Evolutionary conservation across 92 coral and sea anemone genomes (phyloP).

Genomic region (Epizoanthus rinbou): DNA sequence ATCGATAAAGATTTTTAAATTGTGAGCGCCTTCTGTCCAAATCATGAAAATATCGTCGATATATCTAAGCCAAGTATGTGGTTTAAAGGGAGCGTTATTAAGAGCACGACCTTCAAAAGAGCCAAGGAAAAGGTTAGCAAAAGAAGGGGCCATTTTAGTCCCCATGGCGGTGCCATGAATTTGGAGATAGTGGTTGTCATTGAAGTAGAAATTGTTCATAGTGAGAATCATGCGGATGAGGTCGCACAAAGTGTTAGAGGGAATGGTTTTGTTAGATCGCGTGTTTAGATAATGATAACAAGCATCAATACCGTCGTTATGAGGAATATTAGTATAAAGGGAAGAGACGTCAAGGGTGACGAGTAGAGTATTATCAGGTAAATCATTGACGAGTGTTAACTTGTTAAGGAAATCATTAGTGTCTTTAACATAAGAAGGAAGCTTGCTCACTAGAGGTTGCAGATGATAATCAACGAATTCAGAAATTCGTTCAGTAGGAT

Average conservation of each 20-base stretch:
- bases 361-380: constrained; percentile 19
- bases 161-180: neutral
- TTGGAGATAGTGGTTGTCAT: constrained; percentile 27
- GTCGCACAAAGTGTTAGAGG: constrained; percentile 27
- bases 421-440: neutral
- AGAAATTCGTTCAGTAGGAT: constrained; percentile 16
- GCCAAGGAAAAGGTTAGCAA: constrained; percentile 36
- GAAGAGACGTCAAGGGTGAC: constrained; percentile 39
- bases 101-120: constrained; percentile 14
- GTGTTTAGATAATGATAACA: constrained; percentile 21
- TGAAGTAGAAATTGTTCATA: constrained; percentile 35
- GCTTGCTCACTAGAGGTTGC: neutral
- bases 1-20: constrained; percentile 32
- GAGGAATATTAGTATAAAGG: constrained; percentile 37
- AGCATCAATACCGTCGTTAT: constrained; percentile 44
- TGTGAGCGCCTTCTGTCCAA: constrained; percentile 42
- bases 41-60: constrained; percentile 33
- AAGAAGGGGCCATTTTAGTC: neutral
- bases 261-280: constrained; percentile 36
- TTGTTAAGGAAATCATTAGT: constrained; percentile 27
- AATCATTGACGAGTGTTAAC: neutral
- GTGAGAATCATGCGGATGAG: constrained; percentile 32
- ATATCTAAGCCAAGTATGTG: constrained; percentile 21
- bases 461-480: neutral
- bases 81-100: constrained; percentile 17